A percentile compares a stretch with the other conserved stretches of the same genome.
Evolutionary conservation across 2,797 vertebrate species (phyloP).

Genomic region (Otus scops): DNA sequence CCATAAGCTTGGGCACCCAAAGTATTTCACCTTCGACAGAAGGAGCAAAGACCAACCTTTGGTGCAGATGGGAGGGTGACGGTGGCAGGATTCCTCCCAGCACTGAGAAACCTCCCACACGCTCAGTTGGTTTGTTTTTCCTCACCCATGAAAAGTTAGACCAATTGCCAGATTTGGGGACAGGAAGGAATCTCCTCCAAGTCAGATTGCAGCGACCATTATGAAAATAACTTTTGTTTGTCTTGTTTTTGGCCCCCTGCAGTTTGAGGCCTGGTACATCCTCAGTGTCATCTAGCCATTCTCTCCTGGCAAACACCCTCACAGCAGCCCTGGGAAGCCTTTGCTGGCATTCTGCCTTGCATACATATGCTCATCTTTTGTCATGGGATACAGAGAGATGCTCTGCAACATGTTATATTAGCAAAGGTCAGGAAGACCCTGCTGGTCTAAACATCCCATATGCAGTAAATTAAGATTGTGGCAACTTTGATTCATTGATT

Average conservation of each 20-base stretch:
- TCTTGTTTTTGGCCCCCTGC: too few species aligned
- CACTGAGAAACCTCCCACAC: not conserved
- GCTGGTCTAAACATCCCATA: not conserved
- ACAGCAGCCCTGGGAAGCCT: not conserved
- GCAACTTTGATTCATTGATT: conserved; percentile 17
- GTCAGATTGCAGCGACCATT: not conserved
- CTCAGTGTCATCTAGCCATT: not conserved
- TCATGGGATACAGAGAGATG: not conserved
- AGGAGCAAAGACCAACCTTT: not conserved
- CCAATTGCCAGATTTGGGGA: not conserved
- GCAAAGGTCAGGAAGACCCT: conserved; percentile 18
- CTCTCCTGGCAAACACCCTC: not conserved
- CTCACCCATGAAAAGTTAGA: not conserved
- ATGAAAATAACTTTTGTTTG: not conserved
- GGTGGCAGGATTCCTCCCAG: not conserved
- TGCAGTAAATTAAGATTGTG: not conserved
- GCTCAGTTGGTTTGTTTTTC: not conserved
- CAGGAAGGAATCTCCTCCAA: conserved; percentile 20
- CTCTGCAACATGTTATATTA: not conserved
- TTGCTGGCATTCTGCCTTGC: not conserved
- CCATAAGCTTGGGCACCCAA: not conserved
- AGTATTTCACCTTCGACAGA: not conserved
- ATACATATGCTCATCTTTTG: not conserved
- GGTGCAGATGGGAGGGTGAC: not conserved
- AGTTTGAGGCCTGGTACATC: not conserved